Conservation (phyloP, 2,113 vertebrate species). For the Choloepus hoffmanni region DNA sequence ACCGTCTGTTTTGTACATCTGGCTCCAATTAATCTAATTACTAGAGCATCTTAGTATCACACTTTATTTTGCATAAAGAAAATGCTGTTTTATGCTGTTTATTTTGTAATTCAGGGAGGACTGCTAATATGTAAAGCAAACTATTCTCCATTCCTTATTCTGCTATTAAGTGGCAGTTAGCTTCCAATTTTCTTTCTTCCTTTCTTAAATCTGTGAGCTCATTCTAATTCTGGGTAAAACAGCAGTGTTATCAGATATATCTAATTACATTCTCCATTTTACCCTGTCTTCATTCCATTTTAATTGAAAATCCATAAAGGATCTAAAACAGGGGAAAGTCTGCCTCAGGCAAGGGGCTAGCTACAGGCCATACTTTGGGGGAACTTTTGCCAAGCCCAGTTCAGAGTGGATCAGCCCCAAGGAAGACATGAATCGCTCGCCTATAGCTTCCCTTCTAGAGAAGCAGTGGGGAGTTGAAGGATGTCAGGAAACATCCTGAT, state of each 20-base stretch:
- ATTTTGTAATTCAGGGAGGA: constrained; percentile 42
- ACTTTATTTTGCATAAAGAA: background rate
- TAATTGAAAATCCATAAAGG: background rate
- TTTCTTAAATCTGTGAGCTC: background rate
- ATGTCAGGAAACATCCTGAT: too few species aligned
- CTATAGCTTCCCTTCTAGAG: background rate
- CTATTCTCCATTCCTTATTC: background rate
- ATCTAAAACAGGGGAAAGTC: background rate
- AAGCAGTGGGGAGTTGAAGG: background rate
- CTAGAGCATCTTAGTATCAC: constrained; percentile 17
- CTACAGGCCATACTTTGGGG: background rate
- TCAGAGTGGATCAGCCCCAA: accelerated
- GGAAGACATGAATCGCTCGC: accelerated
- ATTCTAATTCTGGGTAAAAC: background rate
- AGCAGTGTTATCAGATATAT: background rate
- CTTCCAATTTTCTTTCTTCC: background rate
- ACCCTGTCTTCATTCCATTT: background rate
- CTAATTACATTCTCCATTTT: background rate
- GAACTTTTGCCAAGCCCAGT: background rate
- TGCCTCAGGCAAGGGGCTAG: background rate
- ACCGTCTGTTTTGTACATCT: constrained; percentile 41
- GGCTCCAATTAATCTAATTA: constrained; percentile 61
- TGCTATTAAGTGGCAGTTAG: background rate
- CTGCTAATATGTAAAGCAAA: background rate
- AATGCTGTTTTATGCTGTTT: constrained; percentile 20